Conservation (phyloP, 2,113 vertebrate species). For the Macquaria ambigua region DNA sequence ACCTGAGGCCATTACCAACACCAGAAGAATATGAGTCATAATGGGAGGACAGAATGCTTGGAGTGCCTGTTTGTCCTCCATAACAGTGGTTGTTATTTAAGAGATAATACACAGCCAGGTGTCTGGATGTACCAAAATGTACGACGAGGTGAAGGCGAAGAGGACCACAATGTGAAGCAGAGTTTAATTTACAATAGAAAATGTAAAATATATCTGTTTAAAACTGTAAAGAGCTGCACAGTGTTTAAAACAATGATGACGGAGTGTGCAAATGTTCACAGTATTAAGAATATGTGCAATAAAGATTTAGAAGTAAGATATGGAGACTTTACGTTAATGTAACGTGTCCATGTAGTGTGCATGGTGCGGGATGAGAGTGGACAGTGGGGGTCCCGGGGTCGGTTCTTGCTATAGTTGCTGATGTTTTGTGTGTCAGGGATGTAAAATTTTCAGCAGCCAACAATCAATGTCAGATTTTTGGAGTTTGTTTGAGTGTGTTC, state of each 20-base stretch:
- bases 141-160: not conserved
- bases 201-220: too few species aligned
- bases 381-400: not conserved
- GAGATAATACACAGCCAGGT: not conserved
- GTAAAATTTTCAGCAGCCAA: not conserved
- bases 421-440: not conserved
- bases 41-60: not conserved
- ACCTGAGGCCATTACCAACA: slow-evolving; percentile 2
- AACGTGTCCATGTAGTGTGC: too few species aligned
- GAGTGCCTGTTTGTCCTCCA: not conserved
- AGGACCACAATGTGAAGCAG: not conserved
- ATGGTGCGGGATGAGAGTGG: not conserved
- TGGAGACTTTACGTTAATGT: too few species aligned
- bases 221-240: too few species aligned
- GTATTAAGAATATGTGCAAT: too few species aligned
- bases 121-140: not conserved
- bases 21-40: slow-evolving; percentile 23
- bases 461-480: not conserved
- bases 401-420: too few species aligned
- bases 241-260: too few species aligned
- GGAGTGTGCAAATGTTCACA: too few species aligned
- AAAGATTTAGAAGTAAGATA: too few species aligned
- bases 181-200: too few species aligned
- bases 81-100: not conserved
- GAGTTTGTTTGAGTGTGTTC: not conserved